Conservation (phyloP, 2,113 vertebrate species). For the human (Homo sapiens) region GRCh38 chr2:65230001-65230500, state of each 20-base stretch:
- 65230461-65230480: not conserved
- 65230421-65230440: too few relatives aligned
- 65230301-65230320: constrained; percentile 4
- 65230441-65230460: not conserved
- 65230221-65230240: constrained; percentile 16
- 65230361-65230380: not conserved
- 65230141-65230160: constrained; percentile 19
- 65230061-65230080: not conserved
- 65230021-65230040: not conserved
- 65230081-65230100: not conserved
- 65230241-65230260: not conserved
- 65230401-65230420: not conserved
- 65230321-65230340: not conserved
- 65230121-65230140: constrained; percentile 14
- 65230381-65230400: not conserved
- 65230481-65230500: not conserved
- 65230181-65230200: not conserved
- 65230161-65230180: not conserved
- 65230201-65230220: constrained; percentile 3
- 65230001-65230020: not conserved
- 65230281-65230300: not conserved
- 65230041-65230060: not conserved
- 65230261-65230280: not conserved
- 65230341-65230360: not conserved
- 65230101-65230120: constrained; percentile 29